A percentile compares a stretch with the other conserved stretches of the same genome.
Conservation (phyloP, 2,797 vertebrate species). For the Cryptoblepharus egeriae region DNA sequence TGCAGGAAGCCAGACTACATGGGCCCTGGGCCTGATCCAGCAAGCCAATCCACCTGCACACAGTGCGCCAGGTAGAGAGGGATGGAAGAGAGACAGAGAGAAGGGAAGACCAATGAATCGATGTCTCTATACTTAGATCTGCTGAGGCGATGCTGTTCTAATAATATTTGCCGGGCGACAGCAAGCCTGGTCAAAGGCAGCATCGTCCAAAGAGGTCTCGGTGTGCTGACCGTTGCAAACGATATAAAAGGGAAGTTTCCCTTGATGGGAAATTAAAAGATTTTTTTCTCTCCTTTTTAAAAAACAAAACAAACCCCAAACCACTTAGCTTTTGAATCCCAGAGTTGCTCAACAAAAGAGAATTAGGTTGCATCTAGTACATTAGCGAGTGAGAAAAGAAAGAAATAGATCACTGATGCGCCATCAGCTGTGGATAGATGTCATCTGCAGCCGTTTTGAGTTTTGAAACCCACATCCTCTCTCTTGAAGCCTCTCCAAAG, state of each 20-base stretch:
- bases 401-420: neutral
- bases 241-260: neutral
- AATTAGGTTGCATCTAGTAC: no score
- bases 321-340: neutral
- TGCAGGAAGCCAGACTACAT: no score
- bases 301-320: neutral
- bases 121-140: slow-evolving; percentile 34
- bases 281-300: neutral
- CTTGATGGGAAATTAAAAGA: slow-evolving; percentile 33
- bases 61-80: neutral
- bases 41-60: no score
- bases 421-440: neutral
- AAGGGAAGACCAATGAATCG: neutral
- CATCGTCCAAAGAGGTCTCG: neutral
- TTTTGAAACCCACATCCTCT: neutral
- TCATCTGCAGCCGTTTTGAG: neutral
- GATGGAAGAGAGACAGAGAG: neutral
- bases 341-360: no score
- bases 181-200: neutral
- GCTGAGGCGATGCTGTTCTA: slow-evolving; percentile 24
- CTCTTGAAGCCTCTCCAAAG: no score
- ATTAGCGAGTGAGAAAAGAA: neutral
- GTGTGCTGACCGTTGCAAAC: slow-evolving; percentile 28
- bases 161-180: slow-evolving; percentile 2
- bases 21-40: no score